Conservation (phyloP, 1,140 invertebrate genomes). For the Yoshiicerus persimilis region DNA sequence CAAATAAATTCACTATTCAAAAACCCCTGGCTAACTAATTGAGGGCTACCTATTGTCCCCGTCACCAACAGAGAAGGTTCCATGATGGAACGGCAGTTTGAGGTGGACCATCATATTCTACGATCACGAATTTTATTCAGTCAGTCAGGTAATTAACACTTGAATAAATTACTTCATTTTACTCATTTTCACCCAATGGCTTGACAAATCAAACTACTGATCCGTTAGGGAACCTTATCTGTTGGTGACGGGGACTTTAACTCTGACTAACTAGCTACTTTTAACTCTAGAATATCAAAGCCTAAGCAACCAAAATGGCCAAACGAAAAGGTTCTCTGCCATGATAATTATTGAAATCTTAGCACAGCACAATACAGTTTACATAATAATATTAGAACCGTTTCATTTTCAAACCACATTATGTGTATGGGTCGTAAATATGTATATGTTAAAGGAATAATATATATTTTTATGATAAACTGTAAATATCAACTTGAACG, state of each 20-base stretch:
- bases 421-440: neutral
- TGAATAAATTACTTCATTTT: no score
- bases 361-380: no score
- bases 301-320: neutral
- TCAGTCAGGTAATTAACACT: no score
- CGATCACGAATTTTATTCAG: no score
- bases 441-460: neutral
- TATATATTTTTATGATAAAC: neutral
- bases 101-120: no score
- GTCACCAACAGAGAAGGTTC: no score
- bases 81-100: no score
- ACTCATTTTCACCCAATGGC: no score
- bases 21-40: neutral
- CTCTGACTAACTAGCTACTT: neutral
- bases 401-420: neutral
- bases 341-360: neutral
- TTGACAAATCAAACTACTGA: no score
- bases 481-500: slow-evolving; percentile 19
- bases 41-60: no score
- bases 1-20: neutral
- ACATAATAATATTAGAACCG: neutral
- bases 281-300: neutral
- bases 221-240: no score
- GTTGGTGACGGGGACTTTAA: no score
- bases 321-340: neutral